Evolutionary conservation across 1,140 invertebrate genomes (phyloP).

Genomic region (Aphaenogaster floridana): DNA sequence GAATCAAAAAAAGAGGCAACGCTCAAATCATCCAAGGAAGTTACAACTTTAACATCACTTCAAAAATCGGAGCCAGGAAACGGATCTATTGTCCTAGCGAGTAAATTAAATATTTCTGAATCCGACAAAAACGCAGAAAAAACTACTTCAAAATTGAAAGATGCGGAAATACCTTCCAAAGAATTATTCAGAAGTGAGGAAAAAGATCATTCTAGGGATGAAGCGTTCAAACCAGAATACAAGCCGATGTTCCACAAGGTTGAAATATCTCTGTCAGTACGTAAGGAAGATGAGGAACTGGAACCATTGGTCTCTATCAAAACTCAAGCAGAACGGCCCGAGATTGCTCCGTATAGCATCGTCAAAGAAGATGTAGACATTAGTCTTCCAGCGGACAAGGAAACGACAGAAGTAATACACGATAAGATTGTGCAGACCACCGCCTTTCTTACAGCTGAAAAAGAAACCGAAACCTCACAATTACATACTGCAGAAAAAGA

Average conservation of each 20-base stretch:
- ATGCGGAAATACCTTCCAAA: not conserved
- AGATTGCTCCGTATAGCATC: slow-evolving; percentile 74
- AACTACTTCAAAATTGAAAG: not conserved
- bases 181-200: slow-evolving; percentile 54
- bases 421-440: slow-evolving; percentile 80
- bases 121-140: slow-evolving; percentile 41
- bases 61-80: not conserved
- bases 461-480: slow-evolving; percentile 68
- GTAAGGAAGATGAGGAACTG: slow-evolving; percentile 76
- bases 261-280: slow-evolving; percentile 81
- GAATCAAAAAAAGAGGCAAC: not conserved
- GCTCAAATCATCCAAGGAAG: not conserved
- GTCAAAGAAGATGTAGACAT: slow-evolving; percentile 83
- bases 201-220: slow-evolving; percentile 52
- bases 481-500: slow-evolving; percentile 21
- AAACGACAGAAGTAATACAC: slow-evolving; percentile 74
- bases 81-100: not conserved
- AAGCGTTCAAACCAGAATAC: slow-evolving; percentile 75
- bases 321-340: slow-evolving; percentile 77
- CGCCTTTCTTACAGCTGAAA: slow-evolving; percentile 73
- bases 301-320: slow-evolving; percentile 77
- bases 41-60: not conserved
- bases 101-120: slow-evolving; percentile 15
- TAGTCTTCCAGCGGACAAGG: slow-evolving; percentile 76
- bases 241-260: slow-evolving; percentile 78